Evolutionary conservation across 2,113 vertebrate species (phyloP).

Genomic region (Poeciliopsis occidentalis): DNA sequence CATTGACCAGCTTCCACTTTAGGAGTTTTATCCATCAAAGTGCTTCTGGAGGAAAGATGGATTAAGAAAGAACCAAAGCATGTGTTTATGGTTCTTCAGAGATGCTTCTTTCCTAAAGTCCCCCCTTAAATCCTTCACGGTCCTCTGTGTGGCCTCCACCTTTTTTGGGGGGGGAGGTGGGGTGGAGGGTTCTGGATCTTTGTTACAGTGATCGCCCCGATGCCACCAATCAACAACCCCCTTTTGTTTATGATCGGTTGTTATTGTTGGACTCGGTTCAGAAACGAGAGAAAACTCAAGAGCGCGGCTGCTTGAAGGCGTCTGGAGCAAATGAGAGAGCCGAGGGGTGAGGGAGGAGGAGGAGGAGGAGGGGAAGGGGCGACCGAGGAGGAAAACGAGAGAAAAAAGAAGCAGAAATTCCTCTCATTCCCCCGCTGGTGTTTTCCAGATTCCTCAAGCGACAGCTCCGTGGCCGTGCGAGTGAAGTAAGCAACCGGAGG

Average conservation of each 20-base stretch:
- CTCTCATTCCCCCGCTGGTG: conserved; percentile 81
- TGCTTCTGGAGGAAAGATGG: conserved; percentile 56
- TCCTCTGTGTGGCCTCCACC: conserved; percentile 56
- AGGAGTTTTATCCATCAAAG: conserved; percentile 58
- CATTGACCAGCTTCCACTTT: conserved; percentile 68
- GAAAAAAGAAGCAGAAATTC: conserved; percentile 67
- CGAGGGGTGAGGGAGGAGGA: conserved; percentile 53
- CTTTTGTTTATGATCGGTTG: conserved; percentile 94
- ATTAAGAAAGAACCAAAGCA: conserved; percentile 67
- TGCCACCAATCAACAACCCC: conserved; percentile 88
- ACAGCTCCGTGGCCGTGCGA: conserved; percentile 63
- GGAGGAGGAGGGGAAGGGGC: conserved; percentile 32
- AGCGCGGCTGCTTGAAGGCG: conserved; percentile 76
- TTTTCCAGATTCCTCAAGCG: conserved; percentile 81
- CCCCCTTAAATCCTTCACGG: conserved; percentile 85
- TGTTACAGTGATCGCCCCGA: conserved; percentile 82
- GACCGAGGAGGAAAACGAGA: conserved; percentile 50
- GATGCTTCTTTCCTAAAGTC: conserved; percentile 87
- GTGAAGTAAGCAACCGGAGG: conserved; percentile 70
- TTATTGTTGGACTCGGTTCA: conserved; percentile 95
- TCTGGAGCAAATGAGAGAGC: conserved; percentile 73
- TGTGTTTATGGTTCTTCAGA: conserved; percentile 75
- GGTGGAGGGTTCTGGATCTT: conserved; percentile 76
- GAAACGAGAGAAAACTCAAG: conserved; percentile 83
- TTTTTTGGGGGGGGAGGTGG: conserved; percentile 51